Base-by-base conservation (phyloP, 2,797 vertebrate genomes). In the Gymnoscopelus braueri region DNA sequence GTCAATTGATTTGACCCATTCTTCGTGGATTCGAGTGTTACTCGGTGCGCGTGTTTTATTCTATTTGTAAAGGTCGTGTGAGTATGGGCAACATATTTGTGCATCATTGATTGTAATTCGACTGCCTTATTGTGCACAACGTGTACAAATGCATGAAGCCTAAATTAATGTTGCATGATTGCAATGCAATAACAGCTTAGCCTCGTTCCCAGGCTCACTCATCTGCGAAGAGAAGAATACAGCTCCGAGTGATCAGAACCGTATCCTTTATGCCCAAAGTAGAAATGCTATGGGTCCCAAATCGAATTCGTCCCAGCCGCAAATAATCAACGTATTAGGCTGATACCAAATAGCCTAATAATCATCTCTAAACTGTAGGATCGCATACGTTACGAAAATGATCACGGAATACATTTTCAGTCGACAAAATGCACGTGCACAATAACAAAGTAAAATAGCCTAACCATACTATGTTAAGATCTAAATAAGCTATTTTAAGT, bases 41-140 rank as follows among this genome's bases (percentile, higher is more conserved):
- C 64, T 62, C 14, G 1, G 14, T 72, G 67, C 61, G 65, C 4
- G 59, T 50, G 50, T 19, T 7, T n/a, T 68, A 3, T 57, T 66
- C 2, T 26, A 5, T n/a, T 47, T 78, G 60, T 67, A 72, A 78
- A 75, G 74, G 67, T 75, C 79, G 19, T 50, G 74, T 50, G 74
- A 75, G 69, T 47, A 29, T 47, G 10, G 4, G 53, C 39, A 60
- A 44, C 56, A 19, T 15, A 19, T 15, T 14, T 73, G 23, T 53
- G 13, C 23, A 39, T 67, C 19, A 47, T 57, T 48, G 65, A 63
- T 49, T 15, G 23, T 8, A 0, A 11, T 54, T 49, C 3, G 4
- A 55, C 54, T 32, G 44, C 56, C 24, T n/a, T 3, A 68, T 65
- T 51, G 0, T 4, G 32, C 2, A 12, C 29, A 51, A 60, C 19